These are phyloP conservation scores for Oryzias celebensis DNA, from an alignment of 2,113 vertebrate species.

Conservation along the genomic window DNA sequence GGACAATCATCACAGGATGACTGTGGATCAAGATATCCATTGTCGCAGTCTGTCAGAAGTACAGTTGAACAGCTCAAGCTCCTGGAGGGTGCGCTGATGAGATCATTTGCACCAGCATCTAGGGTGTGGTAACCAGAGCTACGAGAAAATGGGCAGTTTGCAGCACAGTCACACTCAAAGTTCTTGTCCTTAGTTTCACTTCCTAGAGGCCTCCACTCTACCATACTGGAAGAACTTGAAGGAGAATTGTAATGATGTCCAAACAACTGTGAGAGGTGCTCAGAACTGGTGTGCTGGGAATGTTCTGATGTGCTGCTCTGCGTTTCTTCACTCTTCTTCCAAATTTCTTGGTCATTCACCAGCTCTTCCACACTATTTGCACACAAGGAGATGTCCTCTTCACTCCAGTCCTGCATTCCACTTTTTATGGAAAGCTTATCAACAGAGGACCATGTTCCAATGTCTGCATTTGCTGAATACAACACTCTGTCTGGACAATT, in stretches of 20 bases:
- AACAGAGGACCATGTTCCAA: slow-evolving; percentile 44
- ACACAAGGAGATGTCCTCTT: slow-evolving; percentile 68
- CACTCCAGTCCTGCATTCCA: slow-evolving; percentile 68
- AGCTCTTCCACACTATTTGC: slow-evolving; percentile 60
- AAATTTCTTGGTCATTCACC: slow-evolving; percentile 36
- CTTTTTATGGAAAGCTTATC: slow-evolving; percentile 58
- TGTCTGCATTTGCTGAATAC: slow-evolving; percentile 33
- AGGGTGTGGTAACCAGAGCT: slow-evolving; percentile 75
- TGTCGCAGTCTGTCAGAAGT: slow-evolving; percentile 70
- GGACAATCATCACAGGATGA: slow-evolving; percentile 61
- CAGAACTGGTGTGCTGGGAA: slow-evolving; percentile 74
- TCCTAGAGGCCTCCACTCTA: slow-evolving; percentile 50
- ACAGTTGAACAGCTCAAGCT: slow-evolving; percentile 76
- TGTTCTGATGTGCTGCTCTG: slow-evolving; percentile 65
- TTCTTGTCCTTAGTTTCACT: slow-evolving; percentile 35
- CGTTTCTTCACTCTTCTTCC: slow-evolving; percentile 66
- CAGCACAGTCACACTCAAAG: slow-evolving; percentile 62
- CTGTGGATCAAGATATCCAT: slow-evolving; percentile 54
- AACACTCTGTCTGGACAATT: slow-evolving; percentile 44
- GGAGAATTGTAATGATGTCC: slow-evolving; percentile 65
- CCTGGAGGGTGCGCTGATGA: slow-evolving; percentile 61
- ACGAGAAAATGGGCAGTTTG: slow-evolving; percentile 70
- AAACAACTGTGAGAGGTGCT: slow-evolving; percentile 76
- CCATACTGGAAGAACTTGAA: slow-evolving; percentile 58
- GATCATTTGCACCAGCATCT: slow-evolving; percentile 63